A percentile compares a stretch with the other conserved stretches of the same genome.
These are phyloP conservation scores for Cheilosia scutellata DNA, from an alignment of 2,888 invertebrate genomes.

Conservation along the genomic window DNA sequence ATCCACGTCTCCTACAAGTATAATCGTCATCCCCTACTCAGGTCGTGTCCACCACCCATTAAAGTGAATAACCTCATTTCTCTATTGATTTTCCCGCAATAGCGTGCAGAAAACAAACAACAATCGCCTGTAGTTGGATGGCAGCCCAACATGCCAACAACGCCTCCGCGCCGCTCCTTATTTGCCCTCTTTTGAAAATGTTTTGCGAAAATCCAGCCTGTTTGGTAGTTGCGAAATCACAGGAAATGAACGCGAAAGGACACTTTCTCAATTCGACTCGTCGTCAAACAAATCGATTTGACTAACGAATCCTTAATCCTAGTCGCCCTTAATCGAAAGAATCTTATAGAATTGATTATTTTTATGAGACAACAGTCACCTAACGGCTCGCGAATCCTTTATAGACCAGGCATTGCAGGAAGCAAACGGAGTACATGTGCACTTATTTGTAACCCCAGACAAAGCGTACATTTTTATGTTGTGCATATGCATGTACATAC, in stretches of 20 bases:
- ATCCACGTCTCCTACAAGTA: background rate
- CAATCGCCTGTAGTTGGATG: conserved; percentile 10
- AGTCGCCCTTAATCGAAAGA: background rate
- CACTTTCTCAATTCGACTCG: conserved; percentile 2
- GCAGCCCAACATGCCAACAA: conserved; percentile 15
- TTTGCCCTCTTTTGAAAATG: conserved; percentile 5
- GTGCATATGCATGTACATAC: background rate
- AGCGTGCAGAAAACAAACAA: conserved; percentile 45
- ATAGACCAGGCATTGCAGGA: conserved; percentile 5
- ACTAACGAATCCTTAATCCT: conserved; percentile 11
- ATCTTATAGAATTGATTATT: conserved; percentile 32
- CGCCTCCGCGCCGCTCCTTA: conserved; percentile 24
- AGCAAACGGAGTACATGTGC: background rate
- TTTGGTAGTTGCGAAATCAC: conserved; percentile 21
- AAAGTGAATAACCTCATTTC: conserved; percentile 63
- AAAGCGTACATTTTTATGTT: conserved; percentile 14
- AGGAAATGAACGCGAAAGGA: conserved; percentile 17
- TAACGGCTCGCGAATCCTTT: conserved; percentile 5
- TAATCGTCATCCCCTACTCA: conserved; percentile 2
- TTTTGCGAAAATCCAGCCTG: conserved; percentile 26
- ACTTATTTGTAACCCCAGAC: conserved; percentile 17
- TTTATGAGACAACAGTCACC: conserved; percentile 46
- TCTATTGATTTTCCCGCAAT: conserved; percentile 35
- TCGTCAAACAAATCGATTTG: conserved; percentile 29
- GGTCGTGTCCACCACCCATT: conserved; percentile 25